These are phyloP conservation scores for Tragelaphus eurycerus DNA, from an alignment of 2,797 vertebrate genomes.

Conservation along the genomic window DNA sequence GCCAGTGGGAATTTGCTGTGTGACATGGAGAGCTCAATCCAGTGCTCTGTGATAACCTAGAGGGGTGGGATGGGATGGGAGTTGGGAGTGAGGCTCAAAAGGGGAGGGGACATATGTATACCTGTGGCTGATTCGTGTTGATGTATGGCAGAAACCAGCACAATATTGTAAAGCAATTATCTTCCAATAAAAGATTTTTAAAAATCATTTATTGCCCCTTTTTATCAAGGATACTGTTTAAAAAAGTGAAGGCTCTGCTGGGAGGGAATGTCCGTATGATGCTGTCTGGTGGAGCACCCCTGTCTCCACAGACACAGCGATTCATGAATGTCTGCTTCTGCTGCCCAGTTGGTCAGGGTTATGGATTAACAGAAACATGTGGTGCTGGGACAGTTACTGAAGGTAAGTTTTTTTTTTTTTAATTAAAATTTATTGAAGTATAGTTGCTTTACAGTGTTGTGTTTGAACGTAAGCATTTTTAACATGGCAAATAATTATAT, in stretches of 20 bases:
- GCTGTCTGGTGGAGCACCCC: conserved; percentile 95
- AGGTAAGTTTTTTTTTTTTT: conserved; percentile 78
- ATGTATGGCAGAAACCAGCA: not conserved
- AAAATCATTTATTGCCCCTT: not conserved
- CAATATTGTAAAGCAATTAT: not conserved
- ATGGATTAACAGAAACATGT: conserved; percentile 97
- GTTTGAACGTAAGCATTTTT: conserved; percentile 83
- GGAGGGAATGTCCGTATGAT: conserved; percentile 97
- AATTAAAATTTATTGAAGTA: not conserved
- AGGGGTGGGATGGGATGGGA: not conserved
- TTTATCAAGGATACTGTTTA: conserved; percentile 89
- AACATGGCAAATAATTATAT: not conserved
- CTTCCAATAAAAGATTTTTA: not conserved
- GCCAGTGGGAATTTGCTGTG: not conserved
- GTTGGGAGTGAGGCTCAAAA: not conserved
- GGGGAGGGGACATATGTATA: not conserved
- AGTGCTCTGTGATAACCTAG: not conserved
- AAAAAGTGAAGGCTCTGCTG: conserved; percentile 93
- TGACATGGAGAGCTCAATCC: not conserved
- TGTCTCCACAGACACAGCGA: conserved; percentile 94
- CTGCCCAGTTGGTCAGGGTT: conserved; percentile 97
- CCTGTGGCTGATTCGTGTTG: not conserved
- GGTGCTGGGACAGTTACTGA: conserved; percentile 97
- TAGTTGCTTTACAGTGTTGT: not conserved
- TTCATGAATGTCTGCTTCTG: conserved; percentile 99